A percentile compares a stretch with the other conserved stretches of the same genome.
phyloP scores from a whole-genome alignment of 2,113 vertebrate genomes.

The Crypturellus undulatus region DNA sequence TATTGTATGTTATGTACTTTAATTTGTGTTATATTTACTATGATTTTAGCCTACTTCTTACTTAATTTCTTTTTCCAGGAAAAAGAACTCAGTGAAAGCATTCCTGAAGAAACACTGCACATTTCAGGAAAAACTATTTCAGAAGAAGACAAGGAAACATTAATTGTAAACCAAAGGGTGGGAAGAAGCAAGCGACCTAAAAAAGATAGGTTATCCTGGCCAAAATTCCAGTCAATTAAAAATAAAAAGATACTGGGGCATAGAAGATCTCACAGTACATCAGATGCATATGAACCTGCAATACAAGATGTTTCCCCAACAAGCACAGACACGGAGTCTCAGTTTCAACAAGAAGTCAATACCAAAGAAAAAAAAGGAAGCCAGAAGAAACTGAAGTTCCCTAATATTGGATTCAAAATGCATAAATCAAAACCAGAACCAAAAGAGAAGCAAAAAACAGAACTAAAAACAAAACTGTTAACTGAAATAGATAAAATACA shows the following conservation, averaged over 20 bases:
- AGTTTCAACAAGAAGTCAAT: slow-evolving; percentile 20
- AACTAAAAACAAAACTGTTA: slow-evolving; percentile 38
- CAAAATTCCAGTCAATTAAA: slow-evolving; percentile 78
- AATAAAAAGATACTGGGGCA: slow-evolving; percentile 66
- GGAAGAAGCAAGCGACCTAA: slow-evolving; percentile 71
- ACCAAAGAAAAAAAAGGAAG: slow-evolving; percentile 10
- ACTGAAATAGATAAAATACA: slow-evolving; percentile 33
- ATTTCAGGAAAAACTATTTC: slow-evolving; percentile 48
- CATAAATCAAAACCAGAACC: slow-evolving; percentile 61
- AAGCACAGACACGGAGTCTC: slow-evolving; percentile 75
- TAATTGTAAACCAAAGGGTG: slow-evolving; percentile 61
- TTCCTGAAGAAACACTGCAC: slow-evolving; percentile 46
- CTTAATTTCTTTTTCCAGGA: slow-evolving; percentile 26
- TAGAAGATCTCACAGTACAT: slow-evolving; percentile 81
- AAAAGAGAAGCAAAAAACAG: slow-evolving; percentile 49
- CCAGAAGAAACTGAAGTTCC: slow-evolving; percentile 64
- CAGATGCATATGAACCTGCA: slow-evolving; percentile 74
- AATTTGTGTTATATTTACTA: not conserved
- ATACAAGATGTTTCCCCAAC: slow-evolving; percentile 64
- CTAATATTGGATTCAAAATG: slow-evolving; percentile 71
- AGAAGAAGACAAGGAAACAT: slow-evolving; percentile 69
- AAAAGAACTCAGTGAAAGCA: slow-evolving; percentile 47
- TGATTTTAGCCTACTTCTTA: not conserved
- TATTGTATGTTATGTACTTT: not conserved
- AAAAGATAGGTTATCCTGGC: slow-evolving; percentile 81